phyloP scores from a whole-genome alignment of 1,140 invertebrate species.

The Teleogryllus occipitalis region DNA sequence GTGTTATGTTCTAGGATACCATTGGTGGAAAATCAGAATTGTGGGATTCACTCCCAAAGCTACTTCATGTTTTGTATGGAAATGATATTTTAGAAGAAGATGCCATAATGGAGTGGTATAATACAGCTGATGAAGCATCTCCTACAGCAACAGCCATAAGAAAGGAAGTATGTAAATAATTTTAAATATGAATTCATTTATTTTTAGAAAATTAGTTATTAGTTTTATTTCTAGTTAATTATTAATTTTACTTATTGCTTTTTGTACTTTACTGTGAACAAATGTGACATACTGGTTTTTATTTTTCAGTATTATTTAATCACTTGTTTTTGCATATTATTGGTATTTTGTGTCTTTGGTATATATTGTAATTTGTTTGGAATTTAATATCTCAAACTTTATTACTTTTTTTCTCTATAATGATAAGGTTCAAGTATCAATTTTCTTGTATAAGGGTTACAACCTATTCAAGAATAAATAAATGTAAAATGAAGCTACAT shows the following conservation, averaged over 20 bases:
- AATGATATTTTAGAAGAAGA: conserved; percentile 67
- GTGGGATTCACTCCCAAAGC: conserved; percentile 35
- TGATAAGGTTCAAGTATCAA: no score
- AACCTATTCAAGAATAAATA: no score
- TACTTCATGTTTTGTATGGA: conserved; percentile 73
- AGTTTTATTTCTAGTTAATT: background rate
- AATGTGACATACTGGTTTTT: background rate
- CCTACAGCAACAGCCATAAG: conserved; percentile 2
- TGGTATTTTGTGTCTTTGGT: no score
- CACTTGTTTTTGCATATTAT: no score
- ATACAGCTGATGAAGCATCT: background rate
- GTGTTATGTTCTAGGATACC: conserved; percentile 8
- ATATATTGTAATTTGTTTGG: no score
- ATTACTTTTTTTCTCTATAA: no score
- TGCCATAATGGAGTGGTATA: conserved; percentile 11
- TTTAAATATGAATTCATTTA: background rate
- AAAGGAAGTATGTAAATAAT: conserved; percentile 3
- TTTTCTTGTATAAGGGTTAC: no score
- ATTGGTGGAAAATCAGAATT: conserved; percentile 29
- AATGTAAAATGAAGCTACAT: no score
- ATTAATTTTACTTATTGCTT: background rate
- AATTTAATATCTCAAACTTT: no score
- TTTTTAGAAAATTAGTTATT: no score
- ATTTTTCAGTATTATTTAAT: background rate
- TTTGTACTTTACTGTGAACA: background rate